Conservation (phyloP, 2,888 invertebrate genomes). For the Drosophila monieri region DNA sequence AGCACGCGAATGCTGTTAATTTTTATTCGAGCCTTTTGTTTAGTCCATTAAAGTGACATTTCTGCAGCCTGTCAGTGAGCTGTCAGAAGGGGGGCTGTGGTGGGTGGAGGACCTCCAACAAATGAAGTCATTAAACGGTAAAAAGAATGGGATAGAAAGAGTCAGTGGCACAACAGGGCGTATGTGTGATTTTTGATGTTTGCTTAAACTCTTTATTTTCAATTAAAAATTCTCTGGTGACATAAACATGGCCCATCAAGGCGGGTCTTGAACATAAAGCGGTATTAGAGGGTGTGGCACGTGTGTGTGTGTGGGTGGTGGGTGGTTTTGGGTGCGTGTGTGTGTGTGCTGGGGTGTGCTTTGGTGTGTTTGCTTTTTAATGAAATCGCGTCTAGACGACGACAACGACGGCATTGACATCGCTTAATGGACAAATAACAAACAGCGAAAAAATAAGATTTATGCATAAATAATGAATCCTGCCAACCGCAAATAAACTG, state of each 20-base stretch:
- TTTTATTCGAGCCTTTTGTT: slow-evolving; percentile 52
- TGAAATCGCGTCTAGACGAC: slow-evolving; percentile 52
- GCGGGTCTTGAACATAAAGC: slow-evolving; percentile 17
- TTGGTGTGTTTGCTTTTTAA: slow-evolving; percentile 39
- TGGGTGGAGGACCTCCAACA: slow-evolving; percentile 8
- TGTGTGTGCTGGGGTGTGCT: neutral
- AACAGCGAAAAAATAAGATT: slow-evolving; percentile 6
- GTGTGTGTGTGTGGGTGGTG: slow-evolving; percentile 7
- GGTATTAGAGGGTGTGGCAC: slow-evolving; percentile 27
- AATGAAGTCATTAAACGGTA: slow-evolving; percentile 48
- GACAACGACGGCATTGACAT: slow-evolving; percentile 25
- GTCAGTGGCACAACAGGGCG: slow-evolving; percentile 23
- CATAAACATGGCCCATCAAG: slow-evolving; percentile 36
- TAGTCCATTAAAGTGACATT: slow-evolving; percentile 55
- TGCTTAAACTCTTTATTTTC: slow-evolving; percentile 65
- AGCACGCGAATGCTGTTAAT: slow-evolving; percentile 43
- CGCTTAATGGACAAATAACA: slow-evolving; percentile 40
- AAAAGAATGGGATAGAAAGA: neutral
- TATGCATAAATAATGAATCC: slow-evolving; percentile 9
- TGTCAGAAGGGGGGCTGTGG: slow-evolving; percentile 15
- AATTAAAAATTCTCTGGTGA: slow-evolving; percentile 51
- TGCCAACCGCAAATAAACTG: slow-evolving; percentile 2
- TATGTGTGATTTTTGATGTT: slow-evolving; percentile 57
- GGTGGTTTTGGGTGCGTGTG: neutral
- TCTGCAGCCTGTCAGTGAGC: slow-evolving; percentile 41